Evolutionary conservation across 2,797 vertebrate genomes (phyloP).

Genomic region (Tenualosa thibaudeaui): DNA sequence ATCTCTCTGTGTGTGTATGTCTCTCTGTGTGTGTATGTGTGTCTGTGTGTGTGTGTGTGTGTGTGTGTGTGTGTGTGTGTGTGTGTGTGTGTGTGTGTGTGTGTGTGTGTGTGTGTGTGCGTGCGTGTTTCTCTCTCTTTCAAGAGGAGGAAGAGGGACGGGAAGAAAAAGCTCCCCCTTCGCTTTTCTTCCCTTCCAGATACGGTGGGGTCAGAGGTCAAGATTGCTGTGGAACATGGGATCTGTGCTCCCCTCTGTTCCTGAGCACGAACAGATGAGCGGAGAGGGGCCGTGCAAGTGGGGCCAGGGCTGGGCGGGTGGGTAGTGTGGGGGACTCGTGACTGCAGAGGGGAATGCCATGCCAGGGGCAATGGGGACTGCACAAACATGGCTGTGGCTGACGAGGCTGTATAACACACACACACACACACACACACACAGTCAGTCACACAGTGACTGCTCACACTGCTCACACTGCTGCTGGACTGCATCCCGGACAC

Average conservation of each 20-base stretch:
- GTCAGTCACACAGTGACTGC: background rate
- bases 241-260: background rate
- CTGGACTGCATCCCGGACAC: conserved; percentile 21
- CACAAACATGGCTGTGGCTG: conserved; percentile 77
- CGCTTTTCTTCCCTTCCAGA: conserved; percentile 13
- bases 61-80: conserved; percentile 17
- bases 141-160: conserved; percentile 20
- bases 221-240: conserved; percentile 11
- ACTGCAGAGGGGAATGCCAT: conserved; percentile 63
- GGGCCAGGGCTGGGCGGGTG: background rate
- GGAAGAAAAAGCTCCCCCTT: conserved; percentile 27
- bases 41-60: background rate
- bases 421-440: conserved; percentile 33
- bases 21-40: background rate
- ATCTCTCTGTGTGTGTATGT: conserved; percentile 5
- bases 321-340: conserved; percentile 49
- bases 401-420: conserved; percentile 54
- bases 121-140: conserved; percentile 13
- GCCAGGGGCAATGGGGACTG: conserved; percentile 69
- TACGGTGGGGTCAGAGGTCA: background rate
- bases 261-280: conserved; percentile 24
- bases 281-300: background rate
- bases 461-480: background rate
- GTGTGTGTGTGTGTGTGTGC: conserved; percentile 3
- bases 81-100: background rate